Evolutionary conservation across 2,888 invertebrate species (phyloP), one percentile per base, ranked within the genome.

Genomic region (Temnothorax rugatulus): DNA sequence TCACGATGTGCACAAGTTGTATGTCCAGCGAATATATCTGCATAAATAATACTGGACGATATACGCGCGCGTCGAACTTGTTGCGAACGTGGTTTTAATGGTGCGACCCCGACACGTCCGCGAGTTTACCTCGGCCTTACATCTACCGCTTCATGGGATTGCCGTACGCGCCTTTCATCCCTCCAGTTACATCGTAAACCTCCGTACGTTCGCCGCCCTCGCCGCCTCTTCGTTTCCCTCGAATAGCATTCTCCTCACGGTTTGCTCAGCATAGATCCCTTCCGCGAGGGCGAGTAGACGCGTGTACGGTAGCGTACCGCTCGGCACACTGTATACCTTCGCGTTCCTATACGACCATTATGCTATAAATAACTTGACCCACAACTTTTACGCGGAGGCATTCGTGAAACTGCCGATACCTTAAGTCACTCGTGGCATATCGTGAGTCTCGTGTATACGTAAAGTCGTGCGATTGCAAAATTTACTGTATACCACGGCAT

Each of bases 41-140:
- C 88, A 89, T 89, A 88, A 89, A 89, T 82, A 86, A 90, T 82
- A 85, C 68, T 81, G 63, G 86, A 82, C 52, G 79, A 75, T 83
- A 76, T 83, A 81, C 76, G 64, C 66, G 79, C 69, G 84, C 81
- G 66, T 83, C 21, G 84, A 84, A 84, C 82, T 86, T 81, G 84
- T 76, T 85, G 83, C 61, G 87, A 86, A 86, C 90, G 88, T 89
- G 88, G 88, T 89, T 90, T 90, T 90, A 90, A 90, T 87, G 84
- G 76, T 75, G 69, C 79, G 68, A 84, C 84, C 81, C 84, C 82
- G 84, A 89, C 89, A 90, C 90, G 90, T 89, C 63, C 88, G 84
- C 82, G 76, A 88, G 85, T 90, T 90, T 90, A 90, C 85, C 77
- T 77, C 81, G 82, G 81, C 82, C 87, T 88, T 89, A 88, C 85